phyloP scores from a whole-genome alignment of 2,888 invertebrate species.

The Mesorhabditis belari region DNA sequence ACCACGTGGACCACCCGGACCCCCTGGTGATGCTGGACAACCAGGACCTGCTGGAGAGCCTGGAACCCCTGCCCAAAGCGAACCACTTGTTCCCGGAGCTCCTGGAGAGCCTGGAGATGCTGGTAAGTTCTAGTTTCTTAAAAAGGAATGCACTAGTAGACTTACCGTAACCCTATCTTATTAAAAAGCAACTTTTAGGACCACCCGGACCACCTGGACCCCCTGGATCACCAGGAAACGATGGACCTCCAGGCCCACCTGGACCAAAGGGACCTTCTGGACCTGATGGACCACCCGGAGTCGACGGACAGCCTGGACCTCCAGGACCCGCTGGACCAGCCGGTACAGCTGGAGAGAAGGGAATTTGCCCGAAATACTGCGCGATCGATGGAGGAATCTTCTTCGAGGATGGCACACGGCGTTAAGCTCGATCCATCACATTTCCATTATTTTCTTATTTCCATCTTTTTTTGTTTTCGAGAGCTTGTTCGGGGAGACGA shows the following conservation, averaged over 20 bases:
- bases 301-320: constrained; percentile 36
- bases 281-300: constrained; percentile 37
- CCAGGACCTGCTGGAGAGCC: constrained; percentile 42
- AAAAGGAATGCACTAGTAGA: too few species aligned
- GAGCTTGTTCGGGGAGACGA: too few species aligned
- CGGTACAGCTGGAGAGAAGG: constrained; percentile 35
- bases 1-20: constrained; percentile 38
- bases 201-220: constrained; percentile 37
- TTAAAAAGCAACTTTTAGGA: constrained; percentile 13
- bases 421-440: too few species aligned
- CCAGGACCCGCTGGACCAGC: constrained; percentile 40
- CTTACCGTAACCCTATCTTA: not conserved
- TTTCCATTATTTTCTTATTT: too few species aligned
- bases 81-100: constrained; percentile 35
- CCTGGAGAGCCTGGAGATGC: constrained; percentile 40
- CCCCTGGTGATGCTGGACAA: constrained; percentile 12
- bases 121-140: constrained; percentile 13
- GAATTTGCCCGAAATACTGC: constrained; percentile 38
- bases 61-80: constrained; percentile 37
- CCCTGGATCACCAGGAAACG: constrained; percentile 39
- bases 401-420: not conserved
- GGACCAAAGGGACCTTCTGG: constrained; percentile 41
- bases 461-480: too few species aligned
- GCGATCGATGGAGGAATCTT: not conserved
- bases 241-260: constrained; percentile 45